These are phyloP conservation scores for Catocala sponsa DNA, from an alignment of 2,888 invertebrate genomes.

Conservation along the genomic window DNA sequence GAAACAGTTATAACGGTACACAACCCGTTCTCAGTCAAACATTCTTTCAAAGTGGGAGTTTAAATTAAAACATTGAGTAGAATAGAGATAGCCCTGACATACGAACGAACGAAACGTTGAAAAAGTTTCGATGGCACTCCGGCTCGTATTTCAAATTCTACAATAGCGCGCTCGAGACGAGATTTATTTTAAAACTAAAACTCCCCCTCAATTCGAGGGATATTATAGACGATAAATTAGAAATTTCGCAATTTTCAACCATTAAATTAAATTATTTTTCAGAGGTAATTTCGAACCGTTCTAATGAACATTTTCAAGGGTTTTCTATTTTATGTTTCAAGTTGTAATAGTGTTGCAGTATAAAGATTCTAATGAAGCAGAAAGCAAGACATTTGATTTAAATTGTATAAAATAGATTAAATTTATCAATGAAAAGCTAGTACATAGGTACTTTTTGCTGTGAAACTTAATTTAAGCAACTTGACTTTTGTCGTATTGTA, in stretches of 20 bases:
- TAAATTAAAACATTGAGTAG: conserved; percentile 46
- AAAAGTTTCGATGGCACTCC: conserved; percentile 64
- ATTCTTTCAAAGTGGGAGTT: conserved; percentile 43
- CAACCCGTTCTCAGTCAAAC: conserved; percentile 32
- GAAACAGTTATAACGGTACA: conserved; percentile 23
- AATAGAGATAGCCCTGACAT: conserved; percentile 43
- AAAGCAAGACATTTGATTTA: too few species aligned
- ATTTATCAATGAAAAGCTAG: too few species aligned
- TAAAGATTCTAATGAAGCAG: too few species aligned
- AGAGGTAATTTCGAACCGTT: conserved; percentile 29
- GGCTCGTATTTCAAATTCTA: conserved; percentile 61
- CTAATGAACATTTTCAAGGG: background rate
- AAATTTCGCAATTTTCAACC: conserved; percentile 45
- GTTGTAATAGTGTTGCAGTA: too few species aligned
- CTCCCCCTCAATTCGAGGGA: conserved; percentile 37
- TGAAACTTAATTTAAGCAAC: too few species aligned
- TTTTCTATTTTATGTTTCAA: background rate
- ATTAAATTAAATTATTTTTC: conserved; percentile 45
- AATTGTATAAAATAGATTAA: too few species aligned
- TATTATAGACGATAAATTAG: conserved; percentile 50
- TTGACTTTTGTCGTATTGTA: too few species aligned
- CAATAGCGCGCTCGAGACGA: conserved; percentile 45
- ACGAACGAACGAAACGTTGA: conserved; percentile 55
- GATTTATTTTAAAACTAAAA: conserved; percentile 57
- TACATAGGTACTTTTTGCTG: too few species aligned